Conservation (phyloP, 2,888 invertebrate genomes). For the Gymnosoma rotundatum region DNA sequence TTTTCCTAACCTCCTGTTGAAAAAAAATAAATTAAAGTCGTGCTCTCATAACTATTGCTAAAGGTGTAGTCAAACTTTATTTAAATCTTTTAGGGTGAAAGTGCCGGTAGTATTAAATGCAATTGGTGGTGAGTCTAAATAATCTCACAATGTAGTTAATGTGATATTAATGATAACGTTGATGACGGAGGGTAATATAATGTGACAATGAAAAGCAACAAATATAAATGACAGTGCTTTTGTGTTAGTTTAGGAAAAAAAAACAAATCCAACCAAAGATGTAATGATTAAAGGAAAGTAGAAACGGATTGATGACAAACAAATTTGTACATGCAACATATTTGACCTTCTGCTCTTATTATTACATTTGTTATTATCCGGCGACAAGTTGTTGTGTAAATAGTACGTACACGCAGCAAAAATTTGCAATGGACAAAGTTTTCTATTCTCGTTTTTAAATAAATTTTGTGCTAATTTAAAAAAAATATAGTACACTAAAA, state of each 20-base stretch:
- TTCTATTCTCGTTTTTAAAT: not conserved
- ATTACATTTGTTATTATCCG: slow-evolving; percentile 52
- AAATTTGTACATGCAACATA: slow-evolving; percentile 60
- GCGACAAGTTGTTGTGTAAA: slow-evolving; percentile 48
- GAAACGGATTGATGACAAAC: slow-evolving; percentile 60
- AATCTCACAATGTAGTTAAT: slow-evolving; percentile 63
- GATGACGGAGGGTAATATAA: slow-evolving; percentile 63
- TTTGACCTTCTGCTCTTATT: slow-evolving; percentile 67
- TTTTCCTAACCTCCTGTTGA: too few relatives aligned
- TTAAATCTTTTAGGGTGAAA: slow-evolving; percentile 38
- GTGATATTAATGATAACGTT: slow-evolving; percentile 65
- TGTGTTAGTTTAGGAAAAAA: slow-evolving; percentile 41
- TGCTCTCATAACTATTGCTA: slow-evolving; percentile 16
- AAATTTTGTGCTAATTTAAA: too few relatives aligned
- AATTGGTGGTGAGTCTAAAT: slow-evolving; percentile 56
- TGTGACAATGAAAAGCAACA: slow-evolving; percentile 58
- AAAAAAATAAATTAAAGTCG: not conserved
- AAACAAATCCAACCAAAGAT: slow-evolving; percentile 56
- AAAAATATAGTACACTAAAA: too few relatives aligned
- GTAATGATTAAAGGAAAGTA: slow-evolving; percentile 51
- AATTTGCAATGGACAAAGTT: not conserved
- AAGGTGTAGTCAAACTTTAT: slow-evolving; percentile 15
- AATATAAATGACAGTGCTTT: slow-evolving; percentile 38
- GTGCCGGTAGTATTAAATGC: slow-evolving; percentile 38
- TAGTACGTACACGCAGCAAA: slow-evolving; percentile 41